phyloP scores from a whole-genome alignment of 2,113 vertebrate genomes.

The Ptyas mucosa region DNA sequence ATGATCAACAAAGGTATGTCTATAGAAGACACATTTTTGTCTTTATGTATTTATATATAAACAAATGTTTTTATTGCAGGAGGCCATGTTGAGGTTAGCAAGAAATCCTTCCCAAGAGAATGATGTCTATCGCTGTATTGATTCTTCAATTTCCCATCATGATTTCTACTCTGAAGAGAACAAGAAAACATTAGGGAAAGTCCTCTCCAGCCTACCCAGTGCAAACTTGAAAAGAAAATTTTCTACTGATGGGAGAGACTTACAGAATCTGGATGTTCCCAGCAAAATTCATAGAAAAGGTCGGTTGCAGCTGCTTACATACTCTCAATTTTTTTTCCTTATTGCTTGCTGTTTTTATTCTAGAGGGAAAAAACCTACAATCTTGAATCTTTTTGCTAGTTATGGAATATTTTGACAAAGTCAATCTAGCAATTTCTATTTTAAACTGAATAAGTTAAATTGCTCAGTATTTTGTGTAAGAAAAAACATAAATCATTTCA shows the following conservation, averaged over 20 bases:
- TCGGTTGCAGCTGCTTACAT: conserved; percentile 39
- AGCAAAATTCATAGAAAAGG: conserved; percentile 80
- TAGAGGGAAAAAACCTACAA: not conserved
- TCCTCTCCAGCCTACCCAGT: conserved; percentile 72
- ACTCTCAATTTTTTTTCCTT: not conserved
- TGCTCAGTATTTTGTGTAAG: not conserved
- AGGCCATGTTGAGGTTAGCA: conserved; percentile 69
- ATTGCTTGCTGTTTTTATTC: not conserved
- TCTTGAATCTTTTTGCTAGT: not conserved
- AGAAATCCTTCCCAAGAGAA: conserved; percentile 69
- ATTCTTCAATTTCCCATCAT: conserved; percentile 60
- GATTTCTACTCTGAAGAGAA: conserved; percentile 66
- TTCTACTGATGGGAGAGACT: conserved; percentile 64
- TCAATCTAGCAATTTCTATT: not conserved
- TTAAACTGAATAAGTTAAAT: not conserved
- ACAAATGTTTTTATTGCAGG: conserved; percentile 58
- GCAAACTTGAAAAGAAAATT: conserved; percentile 80
- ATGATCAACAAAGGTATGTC: not conserved
- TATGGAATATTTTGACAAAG: not conserved
- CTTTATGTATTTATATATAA: conserved; percentile 1
- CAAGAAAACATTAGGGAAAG: conserved; percentile 70
- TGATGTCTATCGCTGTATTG: conserved; percentile 54
- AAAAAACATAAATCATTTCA: not conserved
- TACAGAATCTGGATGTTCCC: conserved; percentile 54
- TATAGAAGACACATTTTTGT: not conserved